Percentiles rank a stretch among this genome's conserved stretches.
Conservation (phyloP, 2,888 invertebrate species). For the Papilio gigon region DNA sequence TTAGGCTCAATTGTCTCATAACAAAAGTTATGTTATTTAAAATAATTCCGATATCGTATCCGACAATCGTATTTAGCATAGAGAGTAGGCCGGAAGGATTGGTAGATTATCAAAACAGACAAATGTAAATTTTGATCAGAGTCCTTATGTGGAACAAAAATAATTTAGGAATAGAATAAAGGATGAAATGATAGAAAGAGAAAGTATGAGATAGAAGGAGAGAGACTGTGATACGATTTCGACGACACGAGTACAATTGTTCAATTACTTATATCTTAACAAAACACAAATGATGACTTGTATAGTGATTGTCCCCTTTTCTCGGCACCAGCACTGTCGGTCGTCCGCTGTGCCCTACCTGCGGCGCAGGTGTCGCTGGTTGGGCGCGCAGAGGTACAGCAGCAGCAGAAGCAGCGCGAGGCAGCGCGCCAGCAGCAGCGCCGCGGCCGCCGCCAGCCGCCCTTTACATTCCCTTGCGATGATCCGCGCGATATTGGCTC, state of each 20-base stretch:
- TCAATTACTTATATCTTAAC: too few species aligned
- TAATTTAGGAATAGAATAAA: not conserved
- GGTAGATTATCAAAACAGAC: too few species aligned
- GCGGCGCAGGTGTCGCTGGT: constrained; percentile 48
- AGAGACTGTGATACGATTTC: not conserved
- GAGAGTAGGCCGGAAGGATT: too few species aligned
- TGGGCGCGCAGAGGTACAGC: constrained; percentile 49
- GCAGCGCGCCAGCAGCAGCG: constrained; percentile 51
- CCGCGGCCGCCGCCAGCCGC: constrained; percentile 45
- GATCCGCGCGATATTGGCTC: too few species aligned
- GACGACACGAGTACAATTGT: too few species aligned
- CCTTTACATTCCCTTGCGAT: too few species aligned
- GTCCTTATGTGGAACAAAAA: too few species aligned
- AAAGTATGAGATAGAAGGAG: not conserved
- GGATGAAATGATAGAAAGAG: not conserved
- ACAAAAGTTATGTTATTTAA: not conserved
- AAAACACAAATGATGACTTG: too few species aligned
- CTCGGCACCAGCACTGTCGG: constrained; percentile 42
- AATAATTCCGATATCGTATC: too few species aligned
- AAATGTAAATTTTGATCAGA: too few species aligned
- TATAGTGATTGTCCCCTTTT: constrained; percentile 43
- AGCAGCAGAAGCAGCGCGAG: constrained; percentile 49
- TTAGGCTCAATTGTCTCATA: not conserved
- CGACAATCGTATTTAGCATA: too few species aligned
- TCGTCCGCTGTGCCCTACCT: constrained; percentile 48